phyloP scores from a whole-genome alignment of 1,140 invertebrate species.

The Sycophaga agraensis region DNA sequence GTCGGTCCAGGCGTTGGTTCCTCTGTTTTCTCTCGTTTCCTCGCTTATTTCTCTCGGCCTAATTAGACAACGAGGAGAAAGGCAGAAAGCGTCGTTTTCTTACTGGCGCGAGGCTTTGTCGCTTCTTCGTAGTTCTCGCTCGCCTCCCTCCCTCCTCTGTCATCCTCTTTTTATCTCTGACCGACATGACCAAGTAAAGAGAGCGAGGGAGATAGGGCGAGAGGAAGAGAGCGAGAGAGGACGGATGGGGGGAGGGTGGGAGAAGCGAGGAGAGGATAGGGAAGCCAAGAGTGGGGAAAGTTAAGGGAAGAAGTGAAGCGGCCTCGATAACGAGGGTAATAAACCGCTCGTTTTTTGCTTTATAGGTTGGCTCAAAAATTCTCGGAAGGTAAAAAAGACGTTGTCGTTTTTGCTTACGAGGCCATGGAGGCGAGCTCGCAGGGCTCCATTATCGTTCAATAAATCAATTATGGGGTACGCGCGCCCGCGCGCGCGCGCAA shows the following conservation, averaged over 20 bases:
- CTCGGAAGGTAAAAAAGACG: slow-evolving; percentile 27
- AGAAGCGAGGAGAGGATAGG: not conserved
- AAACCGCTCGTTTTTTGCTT: slow-evolving; percentile 25
- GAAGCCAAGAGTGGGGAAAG: not conserved
- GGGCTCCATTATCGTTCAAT: slow-evolving; percentile 23
- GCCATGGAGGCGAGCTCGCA: not conserved
- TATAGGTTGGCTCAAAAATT: slow-evolving; percentile 20
- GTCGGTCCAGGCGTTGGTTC: too few species aligned
- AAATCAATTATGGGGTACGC: slow-evolving; percentile 21
- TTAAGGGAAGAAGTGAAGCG: not conserved
- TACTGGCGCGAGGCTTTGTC: not conserved
- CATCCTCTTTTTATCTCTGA: not conserved
- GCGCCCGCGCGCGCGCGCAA: not conserved
- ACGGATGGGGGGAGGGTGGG: not conserved
- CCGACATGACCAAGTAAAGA: not conserved
- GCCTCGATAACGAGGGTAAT: slow-evolving; percentile 24
- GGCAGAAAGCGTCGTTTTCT: not conserved
- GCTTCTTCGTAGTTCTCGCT: not conserved
- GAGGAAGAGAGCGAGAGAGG: not conserved
- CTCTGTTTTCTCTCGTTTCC: not conserved
- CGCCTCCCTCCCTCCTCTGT: not conserved
- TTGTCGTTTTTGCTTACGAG: slow-evolving; percentile 12
- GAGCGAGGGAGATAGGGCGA: not conserved
- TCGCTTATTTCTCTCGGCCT: not conserved
- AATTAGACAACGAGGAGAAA: slow-evolving; percentile 1